Evolutionary conservation across 2,888 invertebrate genomes (phyloP), one percentile per base, ranked within the genome.

Genomic region (Unio pictorum): DNA sequence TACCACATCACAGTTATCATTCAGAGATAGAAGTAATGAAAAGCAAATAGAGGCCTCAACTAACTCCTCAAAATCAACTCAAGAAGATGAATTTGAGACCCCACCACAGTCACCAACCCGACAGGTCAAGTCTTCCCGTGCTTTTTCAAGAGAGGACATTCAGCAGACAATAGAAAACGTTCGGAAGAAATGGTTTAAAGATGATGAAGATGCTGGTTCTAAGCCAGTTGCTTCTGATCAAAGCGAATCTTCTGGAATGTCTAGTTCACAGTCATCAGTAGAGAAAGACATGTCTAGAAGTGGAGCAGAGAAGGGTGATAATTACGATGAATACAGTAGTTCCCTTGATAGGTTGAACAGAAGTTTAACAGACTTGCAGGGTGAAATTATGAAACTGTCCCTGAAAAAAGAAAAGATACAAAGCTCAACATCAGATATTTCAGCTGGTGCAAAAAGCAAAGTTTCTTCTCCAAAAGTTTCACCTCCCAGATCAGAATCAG

Each of bases 301-400:
- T 57, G 55, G 15, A 17, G 60, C 23, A 18, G 66, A 74, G 4
- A 67, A 63, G 54, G 45, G 28, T 20, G 77, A 78, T 63, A 66
- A 69, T 17, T 73, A 72, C 63, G 81, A 79, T 23, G 83, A 81
- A 55, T 89, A 89, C 66, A 84, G 84, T 64, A 74, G 76, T 17
- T 88, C 88, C 1, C 79, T 91, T 3, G 89, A 90, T 68, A 85
- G 86, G 68, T 82, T 97, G 94, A 97, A 97, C 92, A 94, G 93
- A 92, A 97, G 95, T 92, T 93, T 98, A 87, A 95, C 95, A 89
- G 97, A 97, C 91, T 94, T 98, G 87, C 97, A 97, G 92, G 94
- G 94, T 79, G 97, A 98, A 91, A 96, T 98, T 89, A 95, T 96
- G 91, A 93, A 95, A 84, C 92, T 98, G 81, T 94, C 96, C 73